A percentile compares a stretch with the other conserved stretches of the same genome.
Evolutionary conservation across 2,113 vertebrate species (phyloP).

Genomic region (Poeciliopsis prolifica): DNA sequence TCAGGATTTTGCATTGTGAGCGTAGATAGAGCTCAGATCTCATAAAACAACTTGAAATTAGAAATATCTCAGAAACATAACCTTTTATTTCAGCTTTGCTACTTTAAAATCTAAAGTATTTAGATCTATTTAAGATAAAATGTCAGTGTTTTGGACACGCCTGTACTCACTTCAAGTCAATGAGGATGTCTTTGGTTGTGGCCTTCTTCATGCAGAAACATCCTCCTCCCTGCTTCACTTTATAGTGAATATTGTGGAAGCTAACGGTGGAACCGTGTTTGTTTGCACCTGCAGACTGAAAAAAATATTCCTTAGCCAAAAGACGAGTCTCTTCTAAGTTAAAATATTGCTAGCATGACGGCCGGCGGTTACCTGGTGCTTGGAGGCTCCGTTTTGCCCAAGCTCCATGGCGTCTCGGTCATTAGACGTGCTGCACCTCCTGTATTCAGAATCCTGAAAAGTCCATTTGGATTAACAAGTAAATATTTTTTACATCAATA

Average conservation of each 20-base stretch:
- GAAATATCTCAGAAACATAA: no score
- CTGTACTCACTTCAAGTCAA: slow-evolving; percentile 76
- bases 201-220: slow-evolving; percentile 57
- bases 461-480: not conserved
- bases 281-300: slow-evolving; percentile 12
- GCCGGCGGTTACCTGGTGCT: slow-evolving; percentile 27
- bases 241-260: slow-evolving; percentile 77
- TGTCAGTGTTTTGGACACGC: not conserved
- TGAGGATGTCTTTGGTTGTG: slow-evolving; percentile 69
- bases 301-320: not conserved
- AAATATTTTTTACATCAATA: not conserved
- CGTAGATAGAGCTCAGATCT: not conserved
- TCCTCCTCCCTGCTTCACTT: slow-evolving; percentile 50
- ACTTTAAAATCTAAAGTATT: no score
- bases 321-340: no score
- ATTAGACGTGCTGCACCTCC: slow-evolving; percentile 13
- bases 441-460: not conserved
- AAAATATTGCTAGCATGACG: no score
- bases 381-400: slow-evolving; percentile 19
- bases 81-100: not conserved
- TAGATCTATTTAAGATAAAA: no score
- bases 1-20: not conserved
- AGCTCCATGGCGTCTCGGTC: not conserved
- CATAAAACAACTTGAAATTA: not conserved
- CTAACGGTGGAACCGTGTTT: slow-evolving; percentile 64